Evolutionary conservation across 2,888 invertebrate genomes (phyloP), one percentile per base, ranked within the genome.

Genomic region (Volucella inflata): DNA sequence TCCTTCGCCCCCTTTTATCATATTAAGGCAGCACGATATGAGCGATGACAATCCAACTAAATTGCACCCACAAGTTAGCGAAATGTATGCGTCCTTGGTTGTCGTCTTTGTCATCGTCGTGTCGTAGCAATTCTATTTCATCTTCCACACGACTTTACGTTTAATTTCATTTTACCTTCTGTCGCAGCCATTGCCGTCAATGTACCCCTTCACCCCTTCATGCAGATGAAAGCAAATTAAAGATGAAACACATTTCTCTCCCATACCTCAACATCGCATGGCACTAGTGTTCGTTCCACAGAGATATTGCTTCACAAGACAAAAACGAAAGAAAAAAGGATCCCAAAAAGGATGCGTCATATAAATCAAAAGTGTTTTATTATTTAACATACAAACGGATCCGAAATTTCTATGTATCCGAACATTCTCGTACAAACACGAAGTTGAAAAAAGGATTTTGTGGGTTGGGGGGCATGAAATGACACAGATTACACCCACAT

Each of bases 281-380:
- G 30, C 30, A 6, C 30, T 30, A 6, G 6, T 30, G 6, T 6
- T 30, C 1, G 30, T 30, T 0, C 30, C 30, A 40, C 3, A 14
- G 42, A 42, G 42, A 48, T 48, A 6, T 6, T n/a, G n/a, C 30
- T 30, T 30, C 30, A 30, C 30, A 51, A 38, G 11, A 8, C 42
- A 36, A 9, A 70, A 70, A 59, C 42, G 48, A 17, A 51, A 16
- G 16, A 8, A 64, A 64, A 38, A 70, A 67, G 40, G 51, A 48
- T 9, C 42, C 17, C 16, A 16, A 55, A 68, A 30, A 55, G 51
- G 51, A 64, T 55, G 72, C 78, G n/a, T 38, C 60, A 44, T 64
- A 84, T 83, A 74, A 79, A 84, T 84, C 70, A 75, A 83, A 74
- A 78, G 72, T 78, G 44, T 78, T 83, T 83, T 74, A 83, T 72